These are phyloP conservation scores for Chiloscyllium punctatum DNA, from an alignment of 2,797 vertebrate genomes.

Conservation along the genomic window DNA sequence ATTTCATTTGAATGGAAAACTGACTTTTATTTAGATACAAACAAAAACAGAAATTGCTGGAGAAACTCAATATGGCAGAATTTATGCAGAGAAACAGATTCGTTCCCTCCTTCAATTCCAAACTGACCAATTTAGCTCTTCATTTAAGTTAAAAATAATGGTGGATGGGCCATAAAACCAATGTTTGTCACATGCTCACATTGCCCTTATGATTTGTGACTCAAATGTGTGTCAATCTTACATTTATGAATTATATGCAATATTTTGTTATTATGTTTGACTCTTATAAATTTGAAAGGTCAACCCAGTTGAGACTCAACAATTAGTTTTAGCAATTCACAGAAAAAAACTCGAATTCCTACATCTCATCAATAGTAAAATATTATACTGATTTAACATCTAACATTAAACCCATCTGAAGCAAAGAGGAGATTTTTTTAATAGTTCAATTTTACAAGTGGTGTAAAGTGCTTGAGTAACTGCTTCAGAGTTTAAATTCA, in stretches of 20 bases:
- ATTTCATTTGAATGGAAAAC: background rate
- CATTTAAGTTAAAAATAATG: background rate
- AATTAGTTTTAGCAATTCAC: background rate
- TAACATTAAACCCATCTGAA: background rate
- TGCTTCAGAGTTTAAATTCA: background rate
- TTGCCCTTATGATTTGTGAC: background rate
- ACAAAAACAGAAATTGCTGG: no score
- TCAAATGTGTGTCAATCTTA: background rate
- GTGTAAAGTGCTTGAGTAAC: background rate
- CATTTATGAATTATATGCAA: background rate
- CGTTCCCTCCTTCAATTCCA: no score
- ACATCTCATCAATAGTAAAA: background rate
- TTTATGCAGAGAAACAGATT: no score
- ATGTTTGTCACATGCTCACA: background rate
- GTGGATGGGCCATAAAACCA: background rate
- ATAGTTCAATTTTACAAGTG: background rate
- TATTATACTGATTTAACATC: background rate
- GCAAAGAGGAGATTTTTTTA: background rate
- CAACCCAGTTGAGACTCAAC: background rate
- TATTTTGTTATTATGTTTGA: background rate
- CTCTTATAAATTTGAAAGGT: background rate
- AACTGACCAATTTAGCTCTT: no score
- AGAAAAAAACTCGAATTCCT: background rate
- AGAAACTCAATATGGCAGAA: no score
- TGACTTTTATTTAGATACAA: no score